Conservation (phyloP, 2,113 vertebrate genomes). For the Columbina picui region DNA sequence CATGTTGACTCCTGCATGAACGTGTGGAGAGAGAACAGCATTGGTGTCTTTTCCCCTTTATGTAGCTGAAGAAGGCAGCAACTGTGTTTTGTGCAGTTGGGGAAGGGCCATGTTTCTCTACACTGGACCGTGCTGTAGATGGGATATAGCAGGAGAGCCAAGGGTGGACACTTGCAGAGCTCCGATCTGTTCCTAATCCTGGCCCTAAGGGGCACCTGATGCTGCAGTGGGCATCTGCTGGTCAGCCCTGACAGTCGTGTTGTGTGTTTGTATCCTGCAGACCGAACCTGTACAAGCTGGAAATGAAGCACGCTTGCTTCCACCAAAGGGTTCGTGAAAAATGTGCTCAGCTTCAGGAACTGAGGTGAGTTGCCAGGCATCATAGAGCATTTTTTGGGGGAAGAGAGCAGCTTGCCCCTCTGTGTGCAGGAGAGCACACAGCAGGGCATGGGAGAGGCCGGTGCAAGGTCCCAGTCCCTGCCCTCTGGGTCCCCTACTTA, state of each 20-base stretch:
- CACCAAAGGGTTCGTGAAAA: conserved; percentile 41
- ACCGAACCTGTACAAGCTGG: conserved; percentile 62
- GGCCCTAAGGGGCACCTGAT: background rate
- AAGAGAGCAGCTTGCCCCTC: background rate
- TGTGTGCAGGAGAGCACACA: background rate
- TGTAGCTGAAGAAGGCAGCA: background rate
- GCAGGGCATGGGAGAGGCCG: background rate
- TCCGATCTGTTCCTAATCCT: background rate
- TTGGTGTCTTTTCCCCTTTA: background rate
- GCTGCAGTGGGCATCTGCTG: background rate
- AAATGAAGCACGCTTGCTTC: conserved; percentile 14
- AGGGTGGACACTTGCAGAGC: background rate
- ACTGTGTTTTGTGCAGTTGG: background rate
- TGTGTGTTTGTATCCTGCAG: conserved; percentile 62
- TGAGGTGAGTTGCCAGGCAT: conserved; percentile 76
- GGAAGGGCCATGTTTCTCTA: background rate
- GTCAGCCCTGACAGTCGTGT: background rate
- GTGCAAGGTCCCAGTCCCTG: background rate
- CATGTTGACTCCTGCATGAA: background rate
- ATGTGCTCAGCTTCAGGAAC: conserved; percentile 71
- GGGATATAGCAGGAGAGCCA: background rate
- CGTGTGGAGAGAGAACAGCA: background rate
- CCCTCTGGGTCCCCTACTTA: background rate
- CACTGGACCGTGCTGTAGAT: background rate
- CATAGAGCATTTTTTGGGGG: background rate